These are phyloP conservation scores for Hemiscyllium ocellatum DNA, from an alignment of 2,113 vertebrate species.

Conservation along the genomic window DNA sequence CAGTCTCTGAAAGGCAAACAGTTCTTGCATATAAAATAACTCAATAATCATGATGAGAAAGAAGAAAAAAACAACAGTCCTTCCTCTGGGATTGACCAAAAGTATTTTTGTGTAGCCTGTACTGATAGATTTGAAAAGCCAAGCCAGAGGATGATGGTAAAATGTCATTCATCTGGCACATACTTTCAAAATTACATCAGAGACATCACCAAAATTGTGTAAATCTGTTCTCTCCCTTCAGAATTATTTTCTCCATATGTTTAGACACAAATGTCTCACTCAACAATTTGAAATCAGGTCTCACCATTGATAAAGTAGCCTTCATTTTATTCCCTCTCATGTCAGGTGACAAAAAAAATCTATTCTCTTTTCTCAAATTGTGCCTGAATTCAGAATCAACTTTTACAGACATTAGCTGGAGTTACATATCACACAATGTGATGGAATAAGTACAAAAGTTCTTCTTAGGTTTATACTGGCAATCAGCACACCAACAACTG, in stretches of 20 bases:
- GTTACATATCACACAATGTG: slow-evolving; percentile 18
- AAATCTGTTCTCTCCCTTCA: not conserved
- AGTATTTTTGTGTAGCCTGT: not conserved
- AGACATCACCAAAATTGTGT: not conserved
- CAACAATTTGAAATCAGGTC: not conserved
- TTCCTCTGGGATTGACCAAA: not conserved
- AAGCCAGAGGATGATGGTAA: not conserved
- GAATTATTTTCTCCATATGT: not conserved
- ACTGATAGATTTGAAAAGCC: not conserved
- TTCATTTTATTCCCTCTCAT: not conserved
- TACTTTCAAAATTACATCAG: not conserved
- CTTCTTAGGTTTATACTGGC: not conserved
- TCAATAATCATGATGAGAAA: not conserved
- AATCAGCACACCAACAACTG: not conserved
- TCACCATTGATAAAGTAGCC: not conserved
- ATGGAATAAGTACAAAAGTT: not conserved
- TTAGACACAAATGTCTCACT: not conserved
- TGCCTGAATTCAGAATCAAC: not conserved
- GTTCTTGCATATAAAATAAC: not conserved
- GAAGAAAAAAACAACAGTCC: not conserved
- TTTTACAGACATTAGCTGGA: not conserved
- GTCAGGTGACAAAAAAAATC: not conserved
- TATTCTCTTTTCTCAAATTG: not conserved
- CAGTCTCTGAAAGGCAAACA: not conserved
- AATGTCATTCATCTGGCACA: not conserved